A percentile compares a stretch with the other conserved stretches of the same genome.
These are phyloP conservation scores for Toxonevra muliebris DNA, from an alignment of 2,888 invertebrate genomes.

Conservation along the genomic window DNA sequence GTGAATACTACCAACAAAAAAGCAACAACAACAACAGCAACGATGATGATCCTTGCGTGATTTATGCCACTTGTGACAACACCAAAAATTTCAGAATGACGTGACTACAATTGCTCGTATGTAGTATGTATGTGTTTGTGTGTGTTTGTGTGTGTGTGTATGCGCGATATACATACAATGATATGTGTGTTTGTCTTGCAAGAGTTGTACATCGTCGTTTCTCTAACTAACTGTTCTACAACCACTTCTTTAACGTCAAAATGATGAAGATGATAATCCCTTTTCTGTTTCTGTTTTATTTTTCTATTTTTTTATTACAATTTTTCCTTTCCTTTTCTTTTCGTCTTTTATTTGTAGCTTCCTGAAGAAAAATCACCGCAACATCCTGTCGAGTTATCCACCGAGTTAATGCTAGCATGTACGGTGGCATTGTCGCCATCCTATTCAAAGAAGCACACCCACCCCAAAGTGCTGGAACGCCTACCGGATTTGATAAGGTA, in stretches of 20 bases:
- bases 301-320: constrained; percentile 22
- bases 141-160: not conserved
- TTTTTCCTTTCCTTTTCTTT: constrained; percentile 27
- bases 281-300: constrained; percentile 31
- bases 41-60: constrained; percentile 28
- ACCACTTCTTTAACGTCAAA: constrained; percentile 16
- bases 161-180: not conserved
- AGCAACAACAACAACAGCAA: not conserved
- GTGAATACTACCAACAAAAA: not conserved
- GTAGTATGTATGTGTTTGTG: not conserved
- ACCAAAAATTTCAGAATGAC: constrained; percentile 31
- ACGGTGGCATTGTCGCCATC: constrained; percentile 65
- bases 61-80: constrained; percentile 34
- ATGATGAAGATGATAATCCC: constrained; percentile 26
- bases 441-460: constrained; percentile 63
- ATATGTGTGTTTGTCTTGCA: not conserved
- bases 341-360: constrained; percentile 53
- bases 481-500: constrained; percentile 66
- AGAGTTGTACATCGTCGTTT: not conserved
- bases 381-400: constrained; percentile 66
- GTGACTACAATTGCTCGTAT: constrained; percentile 33
- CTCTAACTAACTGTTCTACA: not conserved
- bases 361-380: constrained; percentile 66
- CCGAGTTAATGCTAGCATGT: constrained; percentile 65
- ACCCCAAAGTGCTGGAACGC: constrained; percentile 65